Evolutionary conservation across 2,888 invertebrate species (phyloP).

Genomic region (Trichopoda pennipes): DNA sequence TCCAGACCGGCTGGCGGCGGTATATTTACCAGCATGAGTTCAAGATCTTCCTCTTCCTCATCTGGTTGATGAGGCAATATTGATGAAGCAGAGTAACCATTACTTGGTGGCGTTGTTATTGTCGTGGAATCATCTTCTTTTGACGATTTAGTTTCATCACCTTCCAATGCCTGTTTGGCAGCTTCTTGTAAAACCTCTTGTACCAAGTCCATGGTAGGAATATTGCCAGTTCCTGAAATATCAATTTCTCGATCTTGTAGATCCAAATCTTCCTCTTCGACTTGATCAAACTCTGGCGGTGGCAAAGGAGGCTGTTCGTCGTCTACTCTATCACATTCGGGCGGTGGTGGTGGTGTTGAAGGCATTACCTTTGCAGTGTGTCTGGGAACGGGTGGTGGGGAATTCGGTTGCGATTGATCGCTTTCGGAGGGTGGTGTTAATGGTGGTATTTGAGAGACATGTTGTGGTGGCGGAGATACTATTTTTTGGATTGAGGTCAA

Average conservation of each 20-base stretch:
- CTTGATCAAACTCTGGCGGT: slow-evolving; percentile 71
- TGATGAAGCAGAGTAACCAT: slow-evolving; percentile 78
- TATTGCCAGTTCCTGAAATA: slow-evolving; percentile 70
- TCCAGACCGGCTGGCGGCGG: slow-evolving; percentile 75
- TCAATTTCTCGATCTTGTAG: slow-evolving; percentile 45
- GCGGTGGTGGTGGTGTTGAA: slow-evolving; percentile 68
- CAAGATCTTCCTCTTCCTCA: slow-evolving; percentile 74
- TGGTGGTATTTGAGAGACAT: slow-evolving; percentile 73
- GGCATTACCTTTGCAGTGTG: slow-evolving; percentile 58
- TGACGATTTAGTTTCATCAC: slow-evolving; percentile 74
- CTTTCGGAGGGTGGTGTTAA: slow-evolving; percentile 77
- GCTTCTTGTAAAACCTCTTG: slow-evolving; percentile 64
- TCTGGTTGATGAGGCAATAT: slow-evolving; percentile 77
- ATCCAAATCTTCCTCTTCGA: slow-evolving; percentile 37
- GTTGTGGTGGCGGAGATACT: slow-evolving; percentile 76
- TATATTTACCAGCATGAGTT: slow-evolving; percentile 72
- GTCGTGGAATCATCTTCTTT: slow-evolving; percentile 79
- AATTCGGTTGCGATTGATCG: slow-evolving; percentile 77
- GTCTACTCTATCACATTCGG: slow-evolving; percentile 63
- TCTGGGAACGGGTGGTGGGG: slow-evolving; percentile 72
- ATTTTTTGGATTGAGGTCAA: slow-evolving; percentile 70
- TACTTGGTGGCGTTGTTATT: slow-evolving; percentile 79
- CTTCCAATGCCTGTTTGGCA: slow-evolving; percentile 64
- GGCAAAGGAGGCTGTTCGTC: slow-evolving; percentile 70
- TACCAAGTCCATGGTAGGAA: slow-evolving; percentile 65